Percentiles rank a stretch among this genome's conserved stretches.
phyloP scores from a whole-genome alignment of 1,140 invertebrate genomes.

The Hycleus cichorii region DNA sequence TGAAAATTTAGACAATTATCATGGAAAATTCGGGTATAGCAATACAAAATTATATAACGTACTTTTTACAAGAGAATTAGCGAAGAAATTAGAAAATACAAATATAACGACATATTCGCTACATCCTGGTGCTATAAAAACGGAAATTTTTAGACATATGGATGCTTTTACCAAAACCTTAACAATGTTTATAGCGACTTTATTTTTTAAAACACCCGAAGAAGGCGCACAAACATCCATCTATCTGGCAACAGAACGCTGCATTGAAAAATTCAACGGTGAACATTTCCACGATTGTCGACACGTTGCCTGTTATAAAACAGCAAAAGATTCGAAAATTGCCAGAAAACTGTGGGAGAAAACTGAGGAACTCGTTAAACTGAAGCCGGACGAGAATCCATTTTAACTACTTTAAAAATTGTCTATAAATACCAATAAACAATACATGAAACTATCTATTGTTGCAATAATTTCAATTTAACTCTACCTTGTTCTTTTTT shows the following conservation, averaged over 20 bases:
- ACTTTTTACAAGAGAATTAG: slow-evolving; percentile 59
- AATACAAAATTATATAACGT: slow-evolving; percentile 65
- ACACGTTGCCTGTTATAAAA: slow-evolving; percentile 9
- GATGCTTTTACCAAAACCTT: slow-evolving; percentile 9
- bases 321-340: slow-evolving; percentile 12
- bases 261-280: slow-evolving; percentile 21
- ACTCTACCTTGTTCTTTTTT: too few species aligned
- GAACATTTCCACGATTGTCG: slow-evolving; percentile 26
- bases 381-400: neutral
- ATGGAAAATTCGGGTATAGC: slow-evolving; percentile 42
- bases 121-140: slow-evolving; percentile 36
- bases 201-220: slow-evolving; percentile 24
- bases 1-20: slow-evolving; percentile 48
- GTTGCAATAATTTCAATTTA: too few species aligned
- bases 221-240: slow-evolving; percentile 32
- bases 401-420: too few species aligned
- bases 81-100: slow-evolving; percentile 47
- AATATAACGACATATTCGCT: slow-evolving; percentile 30
- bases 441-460: too few species aligned
- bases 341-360: slow-evolving; percentile 23
- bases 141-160: slow-evolving; percentile 33
- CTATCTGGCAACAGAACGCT: slow-evolving; percentile 19
- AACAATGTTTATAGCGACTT: neutral
- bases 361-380: slow-evolving; percentile 19
- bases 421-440: too few species aligned